A percentile compares a stretch with the other conserved stretches of the same genome.
These are phyloP conservation scores for Phaonia tiefii DNA, from an alignment of 2,888 invertebrate genomes.

Conservation along the genomic window DNA sequence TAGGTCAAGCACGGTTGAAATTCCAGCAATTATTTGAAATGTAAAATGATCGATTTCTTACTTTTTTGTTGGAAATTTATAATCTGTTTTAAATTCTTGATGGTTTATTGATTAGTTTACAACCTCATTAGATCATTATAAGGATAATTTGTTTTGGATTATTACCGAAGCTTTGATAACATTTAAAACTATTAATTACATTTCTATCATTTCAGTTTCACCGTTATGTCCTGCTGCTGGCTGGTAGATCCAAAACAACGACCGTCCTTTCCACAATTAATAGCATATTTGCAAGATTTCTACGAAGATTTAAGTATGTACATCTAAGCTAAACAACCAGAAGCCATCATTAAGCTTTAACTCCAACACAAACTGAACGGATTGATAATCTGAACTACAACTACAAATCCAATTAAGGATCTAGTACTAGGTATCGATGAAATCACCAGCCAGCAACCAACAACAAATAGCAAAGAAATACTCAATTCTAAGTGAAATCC, in stretches of 20 bases:
- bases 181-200: too few species aligned
- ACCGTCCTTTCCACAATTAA: slow-evolving; percentile 84
- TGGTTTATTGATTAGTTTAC: too few species aligned
- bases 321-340: slow-evolving; percentile 79
- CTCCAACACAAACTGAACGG: slow-evolving; percentile 33
- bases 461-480: not conserved
- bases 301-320: slow-evolving; percentile 85
- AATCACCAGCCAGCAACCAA: slow-evolving; percentile 6
- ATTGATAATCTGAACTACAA: not conserved
- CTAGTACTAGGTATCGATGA: not conserved
- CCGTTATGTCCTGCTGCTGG: slow-evolving; percentile 87
- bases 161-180: too few species aligned
- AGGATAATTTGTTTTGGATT: too few species aligned
- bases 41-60: too few species aligned
- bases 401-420: slow-evolving; percentile 25
- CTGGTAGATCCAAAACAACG: slow-evolving; percentile 84
- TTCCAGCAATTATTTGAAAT: too few species aligned
- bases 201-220: slow-evolving; percentile 81
- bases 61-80: too few species aligned
- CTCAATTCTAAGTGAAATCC: slow-evolving; percentile 10
- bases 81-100: too few species aligned
- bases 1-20: too few species aligned
- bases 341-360: not conserved
- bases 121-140: too few species aligned
- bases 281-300: slow-evolving; percentile 86